These are phyloP conservation scores for Terrapene triunguis DNA, from an alignment of 2,113 vertebrate species.

Conservation along the genomic window DNA sequence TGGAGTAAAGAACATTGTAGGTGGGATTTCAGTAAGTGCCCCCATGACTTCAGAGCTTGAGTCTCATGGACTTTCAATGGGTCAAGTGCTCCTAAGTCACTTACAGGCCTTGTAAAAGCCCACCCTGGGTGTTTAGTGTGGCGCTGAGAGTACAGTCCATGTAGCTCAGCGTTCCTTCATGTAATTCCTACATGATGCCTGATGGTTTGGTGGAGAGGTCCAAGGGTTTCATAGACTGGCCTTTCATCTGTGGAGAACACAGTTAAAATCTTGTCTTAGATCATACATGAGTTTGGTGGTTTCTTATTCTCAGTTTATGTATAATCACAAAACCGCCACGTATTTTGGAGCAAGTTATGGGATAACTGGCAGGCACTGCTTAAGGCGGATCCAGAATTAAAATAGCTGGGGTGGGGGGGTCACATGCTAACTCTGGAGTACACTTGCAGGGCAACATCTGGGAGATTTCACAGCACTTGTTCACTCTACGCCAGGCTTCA, in stretches of 20 bases:
- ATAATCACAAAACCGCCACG: background rate
- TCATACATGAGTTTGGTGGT: background rate
- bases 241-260: background rate
- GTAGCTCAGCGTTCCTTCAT: accelerated
- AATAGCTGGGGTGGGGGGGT: background rate
- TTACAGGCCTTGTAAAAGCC: background rate
- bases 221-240: background rate
- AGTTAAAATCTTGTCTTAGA: accelerated
- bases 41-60: background rate
- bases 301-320: background rate
- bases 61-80: background rate
- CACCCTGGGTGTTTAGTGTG: background rate
- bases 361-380: background rate
- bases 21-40: background rate
- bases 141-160: background rate
- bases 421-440: background rate
- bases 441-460: too few species aligned
- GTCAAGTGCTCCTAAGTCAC: background rate
- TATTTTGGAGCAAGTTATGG: too few species aligned
- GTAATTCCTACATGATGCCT: background rate
- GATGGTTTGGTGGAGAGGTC: background rate
- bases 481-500: too few species aligned
- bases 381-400: background rate
- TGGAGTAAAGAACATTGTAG: background rate
- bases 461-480: background rate